phyloP scores from a whole-genome alignment of 2,113 vertebrate species.

The Microcebus tavaratra region DNA sequence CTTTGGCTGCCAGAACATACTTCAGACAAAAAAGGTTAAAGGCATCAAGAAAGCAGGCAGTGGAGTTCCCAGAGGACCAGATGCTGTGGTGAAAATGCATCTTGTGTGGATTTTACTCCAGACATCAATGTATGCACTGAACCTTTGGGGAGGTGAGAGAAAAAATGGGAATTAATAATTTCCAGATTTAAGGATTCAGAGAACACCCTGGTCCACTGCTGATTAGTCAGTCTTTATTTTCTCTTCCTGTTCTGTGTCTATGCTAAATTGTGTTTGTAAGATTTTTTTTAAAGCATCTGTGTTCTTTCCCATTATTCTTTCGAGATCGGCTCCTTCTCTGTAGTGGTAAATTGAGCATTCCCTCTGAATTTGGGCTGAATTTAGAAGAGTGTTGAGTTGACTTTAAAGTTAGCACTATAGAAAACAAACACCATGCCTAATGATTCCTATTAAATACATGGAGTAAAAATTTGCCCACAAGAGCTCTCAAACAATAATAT shows the following conservation, averaged over 20 bases:
- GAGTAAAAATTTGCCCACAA: neutral
- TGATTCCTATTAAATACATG: neutral
- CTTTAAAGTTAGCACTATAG: slow-evolving; percentile 10
- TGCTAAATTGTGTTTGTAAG: slow-evolving; percentile 51
- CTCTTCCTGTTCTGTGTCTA: slow-evolving; percentile 61
- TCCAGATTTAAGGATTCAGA: slow-evolving; percentile 61
- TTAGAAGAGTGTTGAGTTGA: neutral
- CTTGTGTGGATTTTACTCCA: slow-evolving; percentile 78
- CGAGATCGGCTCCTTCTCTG: neutral
- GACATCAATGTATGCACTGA: slow-evolving; percentile 73
- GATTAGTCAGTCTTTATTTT: slow-evolving; percentile 61
- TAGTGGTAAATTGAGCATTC: slow-evolving; percentile 34
- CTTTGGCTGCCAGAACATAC: slow-evolving; percentile 79
- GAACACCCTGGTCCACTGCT: slow-evolving; percentile 60
- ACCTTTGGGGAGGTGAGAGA: slow-evolving; percentile 80
- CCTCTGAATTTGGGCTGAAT: neutral
- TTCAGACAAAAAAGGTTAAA: slow-evolving; percentile 81
- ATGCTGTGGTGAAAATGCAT: slow-evolving; percentile 71
- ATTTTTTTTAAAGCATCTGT: slow-evolving; percentile 58
- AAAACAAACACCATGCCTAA: slow-evolving; percentile 9
- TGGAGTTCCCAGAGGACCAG: slow-evolving; percentile 75
- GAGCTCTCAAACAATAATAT: neutral
- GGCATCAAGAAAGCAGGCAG: slow-evolving; percentile 69
- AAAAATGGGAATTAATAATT: slow-evolving; percentile 80
- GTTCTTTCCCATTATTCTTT: slow-evolving; percentile 53